Conservation (phyloP, 2,888 invertebrate species). For the Frankliniella intonsa region DNA sequence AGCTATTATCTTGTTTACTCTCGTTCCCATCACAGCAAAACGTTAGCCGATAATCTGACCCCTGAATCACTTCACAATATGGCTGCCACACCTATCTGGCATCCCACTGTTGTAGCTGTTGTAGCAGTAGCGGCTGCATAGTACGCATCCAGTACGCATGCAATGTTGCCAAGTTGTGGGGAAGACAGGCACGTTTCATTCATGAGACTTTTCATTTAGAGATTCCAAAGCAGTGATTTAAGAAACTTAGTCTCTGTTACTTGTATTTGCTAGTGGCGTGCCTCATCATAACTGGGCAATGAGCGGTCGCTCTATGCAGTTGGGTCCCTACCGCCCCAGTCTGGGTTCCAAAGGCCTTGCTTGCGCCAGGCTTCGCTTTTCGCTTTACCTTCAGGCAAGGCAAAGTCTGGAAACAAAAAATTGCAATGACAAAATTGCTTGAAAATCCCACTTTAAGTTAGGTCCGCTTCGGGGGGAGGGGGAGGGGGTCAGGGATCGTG, state of each 20-base stretch:
- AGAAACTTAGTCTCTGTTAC: neutral
- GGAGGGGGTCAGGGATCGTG: neutral
- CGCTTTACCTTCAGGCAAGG: neutral
- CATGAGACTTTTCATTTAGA: neutral
- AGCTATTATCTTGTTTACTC: slow-evolving; percentile 14
- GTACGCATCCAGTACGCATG: neutral
- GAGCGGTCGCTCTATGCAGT: neutral
- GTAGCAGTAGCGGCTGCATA: neutral
- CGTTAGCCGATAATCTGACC: slow-evolving; percentile 20
- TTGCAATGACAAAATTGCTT: neutral
- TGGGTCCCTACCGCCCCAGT: neutral
- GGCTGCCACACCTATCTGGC: slow-evolving; percentile 43
- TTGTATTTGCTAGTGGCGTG: neutral
- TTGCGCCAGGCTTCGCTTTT: neutral
- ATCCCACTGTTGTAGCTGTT: neutral
- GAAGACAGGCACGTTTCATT: neutral
- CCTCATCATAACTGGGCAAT: neutral
- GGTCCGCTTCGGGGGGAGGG: neutral
- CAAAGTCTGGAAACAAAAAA: too few species aligned
- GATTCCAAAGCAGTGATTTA: neutral
- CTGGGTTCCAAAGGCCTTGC: neutral
- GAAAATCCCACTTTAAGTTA: neutral
- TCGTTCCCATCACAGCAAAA: slow-evolving; percentile 5
- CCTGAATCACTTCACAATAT: slow-evolving; percentile 40
- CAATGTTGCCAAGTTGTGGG: neutral